Base-by-base conservation (phyloP, 2,113 vertebrate species). In the Anser cygnoides region DNA sequence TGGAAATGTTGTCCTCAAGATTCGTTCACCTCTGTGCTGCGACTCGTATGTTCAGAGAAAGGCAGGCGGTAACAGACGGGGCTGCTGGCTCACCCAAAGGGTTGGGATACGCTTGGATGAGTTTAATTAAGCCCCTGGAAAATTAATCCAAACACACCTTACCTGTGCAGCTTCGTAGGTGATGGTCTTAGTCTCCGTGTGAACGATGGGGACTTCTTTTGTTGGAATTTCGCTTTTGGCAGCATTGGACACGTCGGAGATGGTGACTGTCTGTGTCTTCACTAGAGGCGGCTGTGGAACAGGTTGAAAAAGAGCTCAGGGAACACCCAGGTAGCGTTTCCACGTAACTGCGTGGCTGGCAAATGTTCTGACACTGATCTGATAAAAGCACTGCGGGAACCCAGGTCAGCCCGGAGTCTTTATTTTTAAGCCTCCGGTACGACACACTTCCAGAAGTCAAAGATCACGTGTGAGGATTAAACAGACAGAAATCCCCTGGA, bases 111-210 rank as follows among this genome's bases (percentile, higher is more conserved):
- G n/a, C 16, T 43, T 7, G 50, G 21, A 43, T 16, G 29, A 25
- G 46, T 39, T 88, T 44, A 57, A 33, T 33, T 14, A 49, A 63
- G 35, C 28, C 28, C 39, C 49, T 55, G 67, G 84, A 41, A 61
- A 72, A 77, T 6, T 3, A 71, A 58, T 33, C 17, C n/a, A 65
- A 80, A 76, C 25, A 37, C 55, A 70, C 85, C 95, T 92, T 98
- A 99, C 99, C 99, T 99, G 99, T 59, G 99, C 98, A 89, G 99
- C 99, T 97, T 99, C 99, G 0, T 99, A 99, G 16, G 99, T 99
- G 98, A 99, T 99, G 95, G 99, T 99, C 98, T 99, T 99, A 20
- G 99, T 99, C 96, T 99, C 99, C 0, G 99, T 99, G 96, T 99
- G 99, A 90, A 99, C 98, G 23, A 99, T 98, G 13, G 99, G 99